Conservation (phyloP, 2,888 invertebrate genomes). For the Rotaria magnacalcarata region DNA sequence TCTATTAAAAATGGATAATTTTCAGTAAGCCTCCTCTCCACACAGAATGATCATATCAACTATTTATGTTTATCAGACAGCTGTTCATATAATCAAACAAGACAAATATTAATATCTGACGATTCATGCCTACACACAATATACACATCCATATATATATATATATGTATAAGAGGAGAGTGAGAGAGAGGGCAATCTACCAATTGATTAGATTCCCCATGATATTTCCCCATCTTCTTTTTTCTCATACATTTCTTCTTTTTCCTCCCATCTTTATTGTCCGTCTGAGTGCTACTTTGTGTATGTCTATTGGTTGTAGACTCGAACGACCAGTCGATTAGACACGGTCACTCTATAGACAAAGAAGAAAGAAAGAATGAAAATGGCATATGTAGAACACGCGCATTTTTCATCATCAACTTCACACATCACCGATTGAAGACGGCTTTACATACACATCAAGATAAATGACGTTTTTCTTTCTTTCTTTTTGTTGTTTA, state of each 20-base stretch:
- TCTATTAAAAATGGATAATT: neutral
- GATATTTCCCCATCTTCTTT: slow-evolving; percentile 10
- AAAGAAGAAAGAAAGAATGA: neutral
- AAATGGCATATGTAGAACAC: neutral
- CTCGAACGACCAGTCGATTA: neutral
- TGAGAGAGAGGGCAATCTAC: neutral
- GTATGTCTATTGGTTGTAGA: slow-evolving; percentile 12
- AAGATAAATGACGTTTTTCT: slow-evolving; percentile 2
- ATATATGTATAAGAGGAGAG: too few species aligned
- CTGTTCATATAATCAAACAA: slow-evolving; percentile 3
- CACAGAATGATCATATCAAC: neutral
- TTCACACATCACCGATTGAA: slow-evolving; percentile 8
- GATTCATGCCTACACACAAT: neutral
- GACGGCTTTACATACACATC: neutral
- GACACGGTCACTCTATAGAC: neutral
- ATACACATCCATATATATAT: neutral
- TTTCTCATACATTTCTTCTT: neutral
- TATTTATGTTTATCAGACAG: neutral
- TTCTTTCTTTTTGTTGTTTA: neutral
- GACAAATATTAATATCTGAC: neutral
- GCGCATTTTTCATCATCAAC: slow-evolving; percentile 16
- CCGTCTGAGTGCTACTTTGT: slow-evolving; percentile 19
- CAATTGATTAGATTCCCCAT: neutral
- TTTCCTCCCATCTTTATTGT: neutral
- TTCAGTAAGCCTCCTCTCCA: neutral